Base-by-base conservation (phyloP, 2,797 vertebrate genomes). In the Avahi laniger region DNA sequence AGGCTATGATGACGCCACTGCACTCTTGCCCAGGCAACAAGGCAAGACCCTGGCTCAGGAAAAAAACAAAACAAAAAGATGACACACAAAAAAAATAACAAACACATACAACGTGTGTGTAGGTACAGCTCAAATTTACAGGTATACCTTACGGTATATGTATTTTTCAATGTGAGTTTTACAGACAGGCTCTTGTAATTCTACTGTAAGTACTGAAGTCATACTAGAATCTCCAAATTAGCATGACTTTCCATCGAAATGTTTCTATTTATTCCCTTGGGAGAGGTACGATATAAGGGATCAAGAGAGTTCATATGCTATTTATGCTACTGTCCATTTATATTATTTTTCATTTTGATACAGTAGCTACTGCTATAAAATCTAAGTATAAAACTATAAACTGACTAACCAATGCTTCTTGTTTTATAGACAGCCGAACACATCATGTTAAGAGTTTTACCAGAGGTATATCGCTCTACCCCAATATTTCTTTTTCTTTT, bases 121-220 rank as follows among this genome's bases (percentile, higher is more conserved):
- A 38, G 22, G 59, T 33, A 63, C 12, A 78, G 30, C 33, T 76
- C 10, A 30, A 41, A 76, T 78, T 33, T 54, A 43, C 28, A 41
- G 30, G 30, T 83, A 70, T 33, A 12, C 48, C 14, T 28, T 48
- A 50, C 7, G 28, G 35, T 46, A 50, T 48, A 1, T 24, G 11
- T 38, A 85, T 70, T 63, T 94, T 86, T 48, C 67, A 89, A 38
- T 57, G 22, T 14, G 8, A 54, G 46, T 41, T 67, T 84, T 61
- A 63, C 1, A 63, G 22, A 57, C 30, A 59, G 50, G 14, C 41
- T 78, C n/a, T 85, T 43, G 69, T 8, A 94, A 52, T 72, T 80
- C 86, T 72, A 91, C 72, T 94, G 86, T 82, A 96, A 94, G 91
- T 59, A 52, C 2, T 41, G 12, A 76, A 76, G 43, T 94, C 80